Percentiles rank a stretch among this genome's conserved stretches.
These are phyloP conservation scores for Hyperoplus immaculatus DNA, from an alignment of 2,797 vertebrate genomes.

Conservation along the genomic window DNA sequence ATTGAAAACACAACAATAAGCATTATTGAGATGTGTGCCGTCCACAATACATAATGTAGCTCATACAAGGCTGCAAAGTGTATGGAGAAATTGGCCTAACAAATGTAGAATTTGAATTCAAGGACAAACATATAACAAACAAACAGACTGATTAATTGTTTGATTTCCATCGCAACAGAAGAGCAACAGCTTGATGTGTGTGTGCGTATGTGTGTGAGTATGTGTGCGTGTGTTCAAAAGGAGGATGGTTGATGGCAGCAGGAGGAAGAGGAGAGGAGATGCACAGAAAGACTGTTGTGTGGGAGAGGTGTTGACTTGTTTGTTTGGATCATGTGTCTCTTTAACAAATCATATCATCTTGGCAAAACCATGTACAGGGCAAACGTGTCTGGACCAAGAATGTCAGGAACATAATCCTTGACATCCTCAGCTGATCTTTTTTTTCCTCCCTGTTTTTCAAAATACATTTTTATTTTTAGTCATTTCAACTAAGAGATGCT, in stretches of 20 bases:
- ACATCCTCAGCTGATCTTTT: conserved; percentile 28
- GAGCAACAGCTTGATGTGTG: conserved; percentile 21
- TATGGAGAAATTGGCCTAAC: conserved; percentile 24
- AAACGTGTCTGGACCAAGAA: conserved; percentile 71
- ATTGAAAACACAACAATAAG: conserved; percentile 43
- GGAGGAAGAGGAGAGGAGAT: conserved; percentile 74
- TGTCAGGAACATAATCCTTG: conserved; percentile 68
- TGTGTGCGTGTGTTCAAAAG: conserved; percentile 34
- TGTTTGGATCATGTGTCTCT: conserved; percentile 83
- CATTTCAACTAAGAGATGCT: conserved; percentile 1
- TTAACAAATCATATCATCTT: conserved; percentile 75
- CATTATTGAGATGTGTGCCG: conserved; percentile 25
- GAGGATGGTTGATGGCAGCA: conserved; percentile 56
- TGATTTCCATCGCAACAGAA: conserved; percentile 40
- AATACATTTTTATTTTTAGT: neutral
- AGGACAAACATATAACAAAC: conserved; percentile 34
- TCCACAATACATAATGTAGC: conserved; percentile 33
- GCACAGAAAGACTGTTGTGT: conserved; percentile 81
- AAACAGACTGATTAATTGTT: conserved; percentile 24
- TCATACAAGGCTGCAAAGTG: conserved; percentile 32
- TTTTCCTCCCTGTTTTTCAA: neutral
- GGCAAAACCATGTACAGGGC: conserved; percentile 52
- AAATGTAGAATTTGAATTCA: conserved; percentile 20
- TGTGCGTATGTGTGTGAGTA: conserved; percentile 8
- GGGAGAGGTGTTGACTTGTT: conserved; percentile 88